Base-by-base conservation (phyloP, 2,113 vertebrate genomes). In the Triplophysa rosa region DNA sequence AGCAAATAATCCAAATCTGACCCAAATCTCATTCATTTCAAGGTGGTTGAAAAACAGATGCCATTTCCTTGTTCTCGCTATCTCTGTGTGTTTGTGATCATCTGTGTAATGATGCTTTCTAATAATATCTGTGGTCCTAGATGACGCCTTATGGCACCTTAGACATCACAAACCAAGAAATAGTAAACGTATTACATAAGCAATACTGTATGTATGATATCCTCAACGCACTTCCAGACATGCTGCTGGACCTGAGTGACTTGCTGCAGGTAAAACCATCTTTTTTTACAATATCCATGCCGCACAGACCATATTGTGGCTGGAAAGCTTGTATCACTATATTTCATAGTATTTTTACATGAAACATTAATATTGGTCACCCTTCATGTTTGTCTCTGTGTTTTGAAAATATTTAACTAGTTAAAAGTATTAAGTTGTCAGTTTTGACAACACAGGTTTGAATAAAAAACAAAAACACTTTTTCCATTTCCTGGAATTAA, bases 191-290 rank as follows among this genome's bases (percentile, higher is more conserved):
- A n/a, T 33, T 40, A 52, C 26, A 76, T 23, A 21, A 62, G 58
- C 81, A 78, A 88, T 83, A 21, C 3, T 64, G 45, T n/a, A 9
- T 64, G 29, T n/a, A 9, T 33, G 16, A 29, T 49, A 63, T 73
- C 67, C 76, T 82, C 65, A 84, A 67, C 0, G 2, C 1, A 52
- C 19, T 62, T 59, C 33, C 16, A 99, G 98, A 99, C 88, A 99
- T 99, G 98, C 92, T 99, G 69, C 93, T 99, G 54, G 97, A 99
- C 78, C 94, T 99, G 91, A 99, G 98, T 0, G 98, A 99, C 84
- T 88, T 99, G 82, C 88, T 99, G 70, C 98, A 99, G 96, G 98
- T 99, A 91, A 59, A 85, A 33, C 7, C 12, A n/a, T 0, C 16
- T 1, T 21, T 74, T 37, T 65, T 26, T 65, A 26, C 74, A 10